Base-by-base conservation (phyloP, 1,140 invertebrate species). In the Bombyx mandarina region DNA sequence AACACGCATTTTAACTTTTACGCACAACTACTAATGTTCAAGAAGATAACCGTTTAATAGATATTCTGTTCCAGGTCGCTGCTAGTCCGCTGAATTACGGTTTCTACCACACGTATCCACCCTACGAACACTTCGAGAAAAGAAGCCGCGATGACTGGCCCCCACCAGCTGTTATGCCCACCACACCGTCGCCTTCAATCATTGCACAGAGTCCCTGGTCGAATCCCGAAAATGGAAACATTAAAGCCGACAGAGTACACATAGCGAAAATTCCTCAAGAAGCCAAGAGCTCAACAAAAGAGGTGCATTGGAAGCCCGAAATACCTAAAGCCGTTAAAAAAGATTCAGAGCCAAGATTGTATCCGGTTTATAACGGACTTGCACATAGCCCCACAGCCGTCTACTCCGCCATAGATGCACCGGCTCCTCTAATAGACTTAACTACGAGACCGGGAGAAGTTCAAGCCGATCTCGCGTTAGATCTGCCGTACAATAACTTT, bases 11-110 rank as follows among this genome's bases (percentile, higher is more conserved):
- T 65, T 66, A 60, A 60, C 66, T 78, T 63, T 71, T 55, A 35
- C 62, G 74, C 77, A 81, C 79, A 22, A 51, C 60, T 73, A 76
- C 61, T 77, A 75, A 78, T 68, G 51, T 10, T 54, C 65, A 64
- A 48, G 54, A 62, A 55, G 70, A 70, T 86, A 81, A 86, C 70
- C 71, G 50, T 67, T 80, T 82, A 84, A 84, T 69, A 89, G 86
- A 72, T 78, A 69, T 89, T 89, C 75, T 89, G 85, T 88, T 89
- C 86, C 74, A 89, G 88, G 83, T 88, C 71, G 77, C 82, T 88
- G 64, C 82, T 79, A 86, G 72, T 88, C 88, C 88, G 86, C 46
- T 89, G 62, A 88, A 73, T 68, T 89, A 89, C 62, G 86, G 86
- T 2, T 81, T 88, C 58, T 89, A 89, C 63, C 78, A 82, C 53